These are phyloP conservation scores for Potamarius usumacintae DNA, from an alignment of 2,113 vertebrate genomes.

Conservation along the genomic window DNA sequence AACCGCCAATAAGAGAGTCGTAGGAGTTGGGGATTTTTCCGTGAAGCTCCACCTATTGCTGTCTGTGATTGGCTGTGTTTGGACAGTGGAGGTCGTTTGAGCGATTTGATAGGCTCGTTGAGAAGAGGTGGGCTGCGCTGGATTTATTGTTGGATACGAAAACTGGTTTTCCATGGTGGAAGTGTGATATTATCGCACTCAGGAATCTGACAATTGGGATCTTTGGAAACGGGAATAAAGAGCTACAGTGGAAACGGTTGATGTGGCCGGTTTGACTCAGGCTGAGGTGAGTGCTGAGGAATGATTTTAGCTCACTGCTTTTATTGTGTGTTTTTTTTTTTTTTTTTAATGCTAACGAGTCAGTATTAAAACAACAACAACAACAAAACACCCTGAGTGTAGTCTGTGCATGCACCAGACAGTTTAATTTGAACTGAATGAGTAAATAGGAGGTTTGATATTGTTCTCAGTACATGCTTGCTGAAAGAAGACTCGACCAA, in stretches of 20 bases:
- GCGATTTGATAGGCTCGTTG: conserved; percentile 10
- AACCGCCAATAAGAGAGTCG: conserved; percentile 56
- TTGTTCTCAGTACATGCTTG: not conserved
- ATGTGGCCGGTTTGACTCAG: not conserved
- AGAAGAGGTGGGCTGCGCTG: conserved; percentile 18
- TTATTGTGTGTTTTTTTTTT: not conserved
- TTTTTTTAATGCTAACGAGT: conserved; percentile 2
- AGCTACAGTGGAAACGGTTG: not conserved
- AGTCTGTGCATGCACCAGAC: not conserved
- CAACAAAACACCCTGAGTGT: not conserved
- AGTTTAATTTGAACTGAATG: not conserved
- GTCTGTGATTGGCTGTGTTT: not conserved
- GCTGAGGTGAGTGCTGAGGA: conserved; percentile 2
- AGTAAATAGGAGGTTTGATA: too few relatives aligned
- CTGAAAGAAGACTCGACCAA: not conserved
- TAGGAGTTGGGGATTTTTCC: conserved; percentile 43
- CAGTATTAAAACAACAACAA: not conserved
- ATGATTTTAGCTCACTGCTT: not conserved
- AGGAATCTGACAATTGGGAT: not conserved
- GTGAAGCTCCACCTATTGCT: not conserved
- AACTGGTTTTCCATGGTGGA: not conserved
- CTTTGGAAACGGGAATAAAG: not conserved
- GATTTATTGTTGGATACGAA: conserved; percentile 31
- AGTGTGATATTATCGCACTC: not conserved
- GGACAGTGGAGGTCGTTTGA: not conserved